Conservation (phyloP, 2,113 vertebrate species). For the Ptychochromis oligacanthus region DNA sequence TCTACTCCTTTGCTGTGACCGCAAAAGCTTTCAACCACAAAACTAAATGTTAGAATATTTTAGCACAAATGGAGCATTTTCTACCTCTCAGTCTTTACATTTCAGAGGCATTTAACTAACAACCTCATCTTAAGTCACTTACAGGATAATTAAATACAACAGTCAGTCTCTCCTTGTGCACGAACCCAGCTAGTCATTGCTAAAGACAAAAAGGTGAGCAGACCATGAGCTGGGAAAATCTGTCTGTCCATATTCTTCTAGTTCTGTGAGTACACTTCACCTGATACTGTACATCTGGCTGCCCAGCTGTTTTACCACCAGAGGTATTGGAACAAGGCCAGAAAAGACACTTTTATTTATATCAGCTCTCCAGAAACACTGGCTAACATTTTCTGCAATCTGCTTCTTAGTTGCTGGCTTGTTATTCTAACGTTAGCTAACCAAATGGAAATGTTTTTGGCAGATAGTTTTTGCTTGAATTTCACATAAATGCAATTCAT, state of each 20-base stretch:
- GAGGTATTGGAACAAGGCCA: constrained; percentile 1
- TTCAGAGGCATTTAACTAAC: background rate
- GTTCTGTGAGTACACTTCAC: background rate
- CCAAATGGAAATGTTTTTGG: background rate
- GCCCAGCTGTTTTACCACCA: background rate
- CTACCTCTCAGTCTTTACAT: background rate
- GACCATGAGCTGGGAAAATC: background rate
- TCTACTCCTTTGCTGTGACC: constrained; percentile 4
- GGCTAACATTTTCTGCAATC: background rate
- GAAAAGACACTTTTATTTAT: background rate
- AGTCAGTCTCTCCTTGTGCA: background rate
- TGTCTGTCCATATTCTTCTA: background rate
- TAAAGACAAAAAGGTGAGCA: background rate
- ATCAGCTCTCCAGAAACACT: background rate
- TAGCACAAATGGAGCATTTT: background rate
- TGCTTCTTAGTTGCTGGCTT: background rate
- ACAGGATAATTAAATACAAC: constrained; percentile 17
- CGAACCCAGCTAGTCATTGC: background rate
- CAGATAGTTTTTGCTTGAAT: too few relatives aligned
- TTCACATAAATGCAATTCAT: background rate
- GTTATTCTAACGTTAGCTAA: background rate
- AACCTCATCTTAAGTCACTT: background rate
- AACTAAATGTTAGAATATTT: constrained; percentile 24
- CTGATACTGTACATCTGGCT: background rate
- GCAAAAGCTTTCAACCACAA: constrained; percentile 35